Conservation (phyloP, 1,140 invertebrate genomes). For the Ceratina calcarata region DNA sequence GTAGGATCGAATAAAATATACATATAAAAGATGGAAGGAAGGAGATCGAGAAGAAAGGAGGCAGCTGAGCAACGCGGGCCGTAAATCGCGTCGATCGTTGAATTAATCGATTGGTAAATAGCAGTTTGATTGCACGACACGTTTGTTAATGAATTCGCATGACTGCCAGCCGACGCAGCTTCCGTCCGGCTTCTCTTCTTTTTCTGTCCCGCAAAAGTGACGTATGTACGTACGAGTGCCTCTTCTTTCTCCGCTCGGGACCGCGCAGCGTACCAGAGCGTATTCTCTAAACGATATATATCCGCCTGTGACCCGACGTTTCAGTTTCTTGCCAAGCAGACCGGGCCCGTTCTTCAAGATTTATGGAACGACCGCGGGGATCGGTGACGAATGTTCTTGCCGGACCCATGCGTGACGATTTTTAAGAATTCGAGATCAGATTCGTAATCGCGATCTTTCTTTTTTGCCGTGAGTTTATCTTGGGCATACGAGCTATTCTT, state of each 20-base stretch:
- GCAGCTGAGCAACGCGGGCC: neutral
- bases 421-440: neutral
- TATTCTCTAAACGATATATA: constrained; percentile 32
- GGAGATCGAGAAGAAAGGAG: neutral
- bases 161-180: constrained; percentile 1
- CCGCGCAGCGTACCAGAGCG: neutral
- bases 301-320: constrained; percentile 24
- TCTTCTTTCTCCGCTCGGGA: neutral
- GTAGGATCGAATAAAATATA: too few species aligned
- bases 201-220: constrained; percentile 17
- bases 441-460: too few species aligned
- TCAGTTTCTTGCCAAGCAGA: constrained; percentile 27
- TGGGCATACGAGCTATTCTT: too few species aligned
- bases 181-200: neutral
- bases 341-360: constrained; percentile 37
- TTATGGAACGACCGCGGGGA: constrained; percentile 29
- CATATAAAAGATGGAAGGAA: neutral
- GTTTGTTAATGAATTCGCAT: constrained; percentile 50
- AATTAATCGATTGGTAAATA: constrained; percentile 55
- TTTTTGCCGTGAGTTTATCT: too few species aligned
- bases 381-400: constrained; percentile 7
- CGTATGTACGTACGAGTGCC: constrained; percentile 9
- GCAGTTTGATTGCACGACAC: constrained; percentile 51
- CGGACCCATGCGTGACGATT: constrained; percentile 7
- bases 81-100: constrained; percentile 37